Evolutionary conservation across 2,797 vertebrate species (phyloP), one percentile per base, ranked within the genome.

Genomic region (Oreochromis mossambicus): DNA sequence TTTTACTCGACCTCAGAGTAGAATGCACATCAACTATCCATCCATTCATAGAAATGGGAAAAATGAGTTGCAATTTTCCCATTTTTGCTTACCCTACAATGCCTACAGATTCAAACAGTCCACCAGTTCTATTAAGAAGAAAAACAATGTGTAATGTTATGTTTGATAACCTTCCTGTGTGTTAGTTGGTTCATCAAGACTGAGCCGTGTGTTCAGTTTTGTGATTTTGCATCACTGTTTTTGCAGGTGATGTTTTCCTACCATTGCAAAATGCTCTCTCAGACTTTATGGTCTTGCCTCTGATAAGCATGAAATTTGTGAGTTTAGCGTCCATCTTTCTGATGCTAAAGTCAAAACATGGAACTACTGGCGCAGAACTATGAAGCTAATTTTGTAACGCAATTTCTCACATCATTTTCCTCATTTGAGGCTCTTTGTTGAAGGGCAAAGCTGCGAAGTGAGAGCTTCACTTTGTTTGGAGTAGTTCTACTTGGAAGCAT

Each of bases 1-100:
- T 86, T 90, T 83, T 41, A 66, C 78, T 2, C 26, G 34, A 78
- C 75, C 79, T 80, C 78, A 81, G 50, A 86, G 83, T 19, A 82
- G 48, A 83, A 66, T 41, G 24, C 43, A 79, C 19, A 26, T 58
- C 61, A 50, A n/a, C 54, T 77, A 46, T 63, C 26, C 7, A 46
- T 46, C 17, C 78, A 26, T 46, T 73, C 4, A 55, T 58, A 36
- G 6, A 26, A 61, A 56, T 50, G 15, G 11, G 4, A 26, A 14
- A n/a, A n/a, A 38, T 8, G 13, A 1, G 10, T 61, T 34, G 56
- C 24, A 34, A n/a, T 34, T 13, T 63, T 17, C 14, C 34, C 32
- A 26, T 85, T 86, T 85, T 68, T 2, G 73, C 13, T 17, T 7
- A 54, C 32, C 29, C 32, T 10, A 38, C 51, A 43, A 24, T 26